These are phyloP conservation scores for Dryococelus australis DNA, from an alignment of 2,888 invertebrate genomes.

Conservation along the genomic window DNA sequence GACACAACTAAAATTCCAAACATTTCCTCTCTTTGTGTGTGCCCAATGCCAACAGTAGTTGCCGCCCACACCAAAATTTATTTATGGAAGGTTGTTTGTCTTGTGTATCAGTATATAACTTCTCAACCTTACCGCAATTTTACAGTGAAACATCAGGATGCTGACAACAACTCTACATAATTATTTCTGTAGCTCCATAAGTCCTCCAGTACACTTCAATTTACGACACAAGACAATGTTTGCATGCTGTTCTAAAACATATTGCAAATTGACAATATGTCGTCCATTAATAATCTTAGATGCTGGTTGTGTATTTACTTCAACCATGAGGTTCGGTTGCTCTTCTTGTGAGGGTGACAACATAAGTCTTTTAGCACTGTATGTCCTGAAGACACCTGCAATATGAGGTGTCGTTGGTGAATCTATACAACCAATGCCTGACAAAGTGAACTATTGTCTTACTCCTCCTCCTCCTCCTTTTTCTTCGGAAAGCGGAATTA, in stretches of 20 bases:
- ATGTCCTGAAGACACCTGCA: too few species aligned
- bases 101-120: not conserved
- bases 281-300: too few species aligned
- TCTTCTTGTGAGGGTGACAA: too few species aligned
- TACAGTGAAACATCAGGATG: not conserved
- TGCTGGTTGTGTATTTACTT: too few species aligned
- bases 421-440: not conserved
- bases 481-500: not conserved
- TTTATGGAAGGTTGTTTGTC: too few species aligned
- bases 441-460: not conserved
- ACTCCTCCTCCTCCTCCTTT: not conserved
- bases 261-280: too few species aligned
- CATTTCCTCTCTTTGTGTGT: not conserved
- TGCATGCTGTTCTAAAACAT: too few species aligned
- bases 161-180: not conserved
- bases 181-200: not conserved
- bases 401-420: too few species aligned
- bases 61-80: conserved; percentile 23
- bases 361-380: too few species aligned
- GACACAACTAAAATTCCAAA: not conserved
- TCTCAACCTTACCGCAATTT: not conserved
- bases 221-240: too few species aligned
- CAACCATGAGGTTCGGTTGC: too few species aligned
- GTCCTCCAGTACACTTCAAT: not conserved
- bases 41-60: too few species aligned